Conservation (phyloP, 2,113 vertebrate genomes). For the Indri indri region DNA sequence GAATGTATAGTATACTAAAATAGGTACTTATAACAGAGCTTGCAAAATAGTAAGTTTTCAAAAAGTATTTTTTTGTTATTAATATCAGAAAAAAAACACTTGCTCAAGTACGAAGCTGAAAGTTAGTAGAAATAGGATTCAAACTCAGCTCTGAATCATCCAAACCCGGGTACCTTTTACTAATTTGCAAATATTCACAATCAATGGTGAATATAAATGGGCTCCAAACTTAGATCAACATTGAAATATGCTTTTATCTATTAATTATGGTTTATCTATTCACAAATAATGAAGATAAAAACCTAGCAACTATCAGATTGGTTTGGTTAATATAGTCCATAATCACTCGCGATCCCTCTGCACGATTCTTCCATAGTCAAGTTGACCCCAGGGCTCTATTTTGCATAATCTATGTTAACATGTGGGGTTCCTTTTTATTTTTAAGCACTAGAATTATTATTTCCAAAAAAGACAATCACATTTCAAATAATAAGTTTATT, state of each 20-base stretch:
- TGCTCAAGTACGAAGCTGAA: neutral
- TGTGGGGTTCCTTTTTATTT: neutral
- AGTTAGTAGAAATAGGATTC: neutral
- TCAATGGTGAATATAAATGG: neutral
- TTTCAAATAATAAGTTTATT: neutral
- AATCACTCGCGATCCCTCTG: neutral
- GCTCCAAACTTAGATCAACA: neutral
- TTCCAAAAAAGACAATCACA: neutral
- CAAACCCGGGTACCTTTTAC: neutral
- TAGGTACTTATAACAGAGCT: neutral
- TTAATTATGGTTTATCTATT: neutral
- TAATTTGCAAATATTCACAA: neutral
- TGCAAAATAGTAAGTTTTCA: neutral
- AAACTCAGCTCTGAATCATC: neutral
- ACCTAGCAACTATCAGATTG: neutral
- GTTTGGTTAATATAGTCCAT: neutral
- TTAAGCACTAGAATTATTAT: neutral
- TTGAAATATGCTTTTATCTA: neutral
- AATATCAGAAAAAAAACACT: neutral
- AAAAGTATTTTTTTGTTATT: neutral
- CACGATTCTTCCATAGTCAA: neutral
- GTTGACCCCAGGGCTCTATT: neutral
- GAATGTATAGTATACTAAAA: neutral
- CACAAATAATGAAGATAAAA: neutral
- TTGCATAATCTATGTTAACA: neutral